phyloP scores from a whole-genome alignment of 2,888 invertebrate genomes.

The Glyphotaelius pellucidus region DNA sequence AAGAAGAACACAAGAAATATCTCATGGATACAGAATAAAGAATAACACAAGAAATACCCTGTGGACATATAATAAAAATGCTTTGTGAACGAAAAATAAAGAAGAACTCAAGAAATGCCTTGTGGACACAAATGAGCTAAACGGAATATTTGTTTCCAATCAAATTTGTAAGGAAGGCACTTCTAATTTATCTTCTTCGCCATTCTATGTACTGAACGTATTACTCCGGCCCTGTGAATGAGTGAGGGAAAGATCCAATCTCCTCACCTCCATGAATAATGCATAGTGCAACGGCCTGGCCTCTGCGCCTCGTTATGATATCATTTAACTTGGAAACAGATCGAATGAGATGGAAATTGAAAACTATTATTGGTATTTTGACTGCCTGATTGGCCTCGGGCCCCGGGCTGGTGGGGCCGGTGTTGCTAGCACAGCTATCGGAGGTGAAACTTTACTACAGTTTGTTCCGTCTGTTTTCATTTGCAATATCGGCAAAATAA shows the following conservation, averaged over 20 bases:
- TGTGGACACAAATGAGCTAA: too few species aligned
- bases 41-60: too few species aligned
- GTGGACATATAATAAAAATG: too few species aligned
- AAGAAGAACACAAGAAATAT: too few species aligned
- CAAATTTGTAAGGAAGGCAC: too few species aligned
- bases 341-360: neutral
- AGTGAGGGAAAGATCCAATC: neutral
- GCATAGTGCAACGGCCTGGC: neutral
- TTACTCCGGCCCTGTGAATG: neutral
- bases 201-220: too few species aligned
- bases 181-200: too few species aligned
- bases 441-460: neutral
- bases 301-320: conserved; percentile 10
- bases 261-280: neutral
- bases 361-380: neutral
- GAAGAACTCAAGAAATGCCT: too few species aligned
- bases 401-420: too few species aligned
- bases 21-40: too few species aligned
- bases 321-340: neutral
- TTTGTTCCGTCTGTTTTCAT: neutral
- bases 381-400: neutral
- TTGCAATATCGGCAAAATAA: neutral
- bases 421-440: neutral
- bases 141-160: too few species aligned
- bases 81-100: too few species aligned